Conservation (phyloP, 2,113 vertebrate species). For the Colossoma macropomum region DNA sequence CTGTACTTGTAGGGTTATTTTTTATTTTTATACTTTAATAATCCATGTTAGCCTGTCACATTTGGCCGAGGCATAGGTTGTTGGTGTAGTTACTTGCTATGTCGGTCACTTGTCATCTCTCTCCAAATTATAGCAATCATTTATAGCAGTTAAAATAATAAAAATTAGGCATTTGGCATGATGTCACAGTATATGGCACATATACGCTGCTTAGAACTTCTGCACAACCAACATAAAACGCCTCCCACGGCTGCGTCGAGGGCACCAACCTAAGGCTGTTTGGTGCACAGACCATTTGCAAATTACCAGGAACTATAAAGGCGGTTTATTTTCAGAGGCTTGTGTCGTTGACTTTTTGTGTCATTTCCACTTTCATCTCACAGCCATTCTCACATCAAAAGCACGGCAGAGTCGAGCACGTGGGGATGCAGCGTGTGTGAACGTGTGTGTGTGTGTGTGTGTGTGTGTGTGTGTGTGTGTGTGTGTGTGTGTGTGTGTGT, state of each 20-base stretch:
- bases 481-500: not conserved
- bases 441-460: not conserved
- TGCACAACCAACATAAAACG: not conserved
- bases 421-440: not conserved
- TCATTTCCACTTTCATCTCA: slow-evolving; percentile 36
- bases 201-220: not conserved
- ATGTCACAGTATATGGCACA: not conserved
- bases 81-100: too few species aligned
- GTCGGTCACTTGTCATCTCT: too few species aligned
- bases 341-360: slow-evolving; percentile 47
- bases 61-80: too few species aligned
- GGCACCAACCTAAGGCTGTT: not conserved
- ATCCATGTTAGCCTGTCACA: too few species aligned
- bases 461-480: not conserved
- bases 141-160: too few species aligned
- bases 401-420: not conserved
- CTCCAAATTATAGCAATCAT: too few species aligned
- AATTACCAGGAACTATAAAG: slow-evolving; percentile 74
- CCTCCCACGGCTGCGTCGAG: not conserved
- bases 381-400: not conserved
- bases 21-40: too few species aligned
- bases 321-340: slow-evolving; percentile 22
- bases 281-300: slow-evolving; percentile 51
- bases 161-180: not conserved
- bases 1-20: too few species aligned